Percentiles rank a stretch among this genome's conserved stretches.
These are phyloP conservation scores for Tarsius wallacei DNA, from an alignment of 2,797 vertebrate species.

Conservation along the genomic window DNA sequence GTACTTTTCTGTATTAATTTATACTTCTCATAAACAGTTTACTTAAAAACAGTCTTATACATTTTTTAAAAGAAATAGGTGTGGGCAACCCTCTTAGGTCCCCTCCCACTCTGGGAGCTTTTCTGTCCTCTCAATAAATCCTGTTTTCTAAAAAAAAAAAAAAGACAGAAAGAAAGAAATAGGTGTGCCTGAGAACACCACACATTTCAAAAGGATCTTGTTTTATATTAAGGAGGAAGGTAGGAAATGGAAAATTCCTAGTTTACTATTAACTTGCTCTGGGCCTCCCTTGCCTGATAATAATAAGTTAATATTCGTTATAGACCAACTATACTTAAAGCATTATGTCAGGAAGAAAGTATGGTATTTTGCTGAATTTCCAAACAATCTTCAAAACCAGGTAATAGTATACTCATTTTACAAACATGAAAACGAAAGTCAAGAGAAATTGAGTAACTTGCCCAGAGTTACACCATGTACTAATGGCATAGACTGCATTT, in stretches of 20 bases:
- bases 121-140: no score
- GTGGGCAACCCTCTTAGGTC: no score
- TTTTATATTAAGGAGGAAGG: not conserved
- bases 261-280: slow-evolving; percentile 11
- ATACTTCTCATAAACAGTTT: not conserved
- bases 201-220: not conserved
- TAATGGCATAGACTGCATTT: not conserved
- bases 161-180: not conserved
- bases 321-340: not conserved
- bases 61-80: not conserved
- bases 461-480: not conserved
- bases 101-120: no score
- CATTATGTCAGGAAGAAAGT: not conserved
- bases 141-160: no score
- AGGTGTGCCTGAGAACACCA: not conserved
- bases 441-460: not conserved
- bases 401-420: not conserved
- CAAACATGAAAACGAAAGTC: not conserved
- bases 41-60: not conserved
- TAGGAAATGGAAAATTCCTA: not conserved
- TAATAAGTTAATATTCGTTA: slow-evolving; percentile 4
- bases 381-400: slow-evolving; percentile 30
- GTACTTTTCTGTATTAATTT: not conserved
- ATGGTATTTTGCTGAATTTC: slow-evolving; percentile 19
- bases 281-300: not conserved